A percentile compares a stretch with the other conserved stretches of the same genome.
phyloP scores from a whole-genome alignment of 2,888 invertebrate species.

The Sarcophaga variegata region DNA sequence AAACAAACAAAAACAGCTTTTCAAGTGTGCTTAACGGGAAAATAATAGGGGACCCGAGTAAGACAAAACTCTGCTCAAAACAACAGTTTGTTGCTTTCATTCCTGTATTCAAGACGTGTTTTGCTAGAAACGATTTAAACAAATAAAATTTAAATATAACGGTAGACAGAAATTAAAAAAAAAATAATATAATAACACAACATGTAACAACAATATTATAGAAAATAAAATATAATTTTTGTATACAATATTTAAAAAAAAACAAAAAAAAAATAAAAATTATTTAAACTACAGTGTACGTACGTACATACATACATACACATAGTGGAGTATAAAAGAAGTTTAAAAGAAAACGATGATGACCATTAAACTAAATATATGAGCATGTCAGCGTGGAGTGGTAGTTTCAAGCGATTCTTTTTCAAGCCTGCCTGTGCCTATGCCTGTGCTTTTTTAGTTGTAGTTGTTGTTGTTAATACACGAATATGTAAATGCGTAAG shows the following conservation, averaged over 20 bases:
- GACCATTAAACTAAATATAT: no score
- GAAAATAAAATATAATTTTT: background rate
- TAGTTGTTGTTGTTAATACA: background rate
- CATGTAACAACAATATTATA: background rate
- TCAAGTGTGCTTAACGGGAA: conserved; percentile 42
- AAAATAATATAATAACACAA: background rate
- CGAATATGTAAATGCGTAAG: conserved; percentile 27
- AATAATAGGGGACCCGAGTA: conserved; percentile 38
- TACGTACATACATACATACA: background rate
- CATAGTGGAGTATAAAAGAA: no score
- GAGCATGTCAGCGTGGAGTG: background rate
- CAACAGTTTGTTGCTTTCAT: conserved; percentile 82
- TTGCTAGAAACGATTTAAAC: conserved; percentile 6
- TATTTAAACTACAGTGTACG: background rate
- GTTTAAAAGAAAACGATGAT: no score
- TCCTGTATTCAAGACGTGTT: conserved; percentile 76
- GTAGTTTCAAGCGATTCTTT: conserved; percentile 2
- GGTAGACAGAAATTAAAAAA: conserved; percentile 5
- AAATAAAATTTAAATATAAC: conserved; percentile 25
- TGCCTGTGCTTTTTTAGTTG: background rate
- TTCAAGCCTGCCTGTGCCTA: background rate
- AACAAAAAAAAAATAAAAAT: conserved; percentile 4
- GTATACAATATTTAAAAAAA: background rate
- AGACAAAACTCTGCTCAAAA: conserved; percentile 70
- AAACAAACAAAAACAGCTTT: conserved; percentile 24